phyloP scores from a whole-genome alignment of 2,888 invertebrate genomes.

The Cryptophagus acutangulus region DNA sequence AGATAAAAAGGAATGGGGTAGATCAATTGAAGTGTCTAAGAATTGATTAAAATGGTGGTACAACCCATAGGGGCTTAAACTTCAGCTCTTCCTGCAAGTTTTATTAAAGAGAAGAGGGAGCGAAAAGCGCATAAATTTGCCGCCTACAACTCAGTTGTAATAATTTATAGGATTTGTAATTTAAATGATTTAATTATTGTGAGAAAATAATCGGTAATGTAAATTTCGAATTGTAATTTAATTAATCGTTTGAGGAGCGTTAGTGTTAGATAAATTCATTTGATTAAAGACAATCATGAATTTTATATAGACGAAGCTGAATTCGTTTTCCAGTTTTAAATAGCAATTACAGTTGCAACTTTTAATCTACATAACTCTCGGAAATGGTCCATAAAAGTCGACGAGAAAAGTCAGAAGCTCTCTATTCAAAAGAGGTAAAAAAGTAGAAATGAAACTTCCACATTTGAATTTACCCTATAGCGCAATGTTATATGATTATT shows the following conservation, averaged over 20 bases:
- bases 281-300: no score
- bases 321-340: constrained; percentile 40
- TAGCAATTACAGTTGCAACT: constrained; percentile 44
- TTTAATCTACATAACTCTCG: constrained; percentile 44
- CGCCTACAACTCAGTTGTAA: no score
- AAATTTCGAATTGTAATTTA: no score
- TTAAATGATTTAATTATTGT: no score
- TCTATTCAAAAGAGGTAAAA: constrained; percentile 39
- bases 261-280: no score
- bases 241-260: no score
- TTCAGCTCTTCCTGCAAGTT: no score
- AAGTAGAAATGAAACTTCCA: constrained; percentile 35
- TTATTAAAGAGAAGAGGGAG: no score
- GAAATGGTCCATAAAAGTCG: constrained; percentile 40
- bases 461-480: constrained; percentile 29
- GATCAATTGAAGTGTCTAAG: constrained; percentile 45
- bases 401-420: constrained; percentile 43
- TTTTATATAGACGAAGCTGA: constrained; percentile 30
- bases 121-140: no score
- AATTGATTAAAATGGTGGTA: constrained; percentile 48
- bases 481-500: constrained; percentile 16
- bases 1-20: constrained; percentile 42
- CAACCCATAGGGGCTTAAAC: constrained; percentile 22
- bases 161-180: no score
- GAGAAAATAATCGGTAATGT: no score